These are phyloP conservation scores for Ptiloglossa arizonensis DNA, from an alignment of 1,140 invertebrate species.

Conservation along the genomic window DNA sequence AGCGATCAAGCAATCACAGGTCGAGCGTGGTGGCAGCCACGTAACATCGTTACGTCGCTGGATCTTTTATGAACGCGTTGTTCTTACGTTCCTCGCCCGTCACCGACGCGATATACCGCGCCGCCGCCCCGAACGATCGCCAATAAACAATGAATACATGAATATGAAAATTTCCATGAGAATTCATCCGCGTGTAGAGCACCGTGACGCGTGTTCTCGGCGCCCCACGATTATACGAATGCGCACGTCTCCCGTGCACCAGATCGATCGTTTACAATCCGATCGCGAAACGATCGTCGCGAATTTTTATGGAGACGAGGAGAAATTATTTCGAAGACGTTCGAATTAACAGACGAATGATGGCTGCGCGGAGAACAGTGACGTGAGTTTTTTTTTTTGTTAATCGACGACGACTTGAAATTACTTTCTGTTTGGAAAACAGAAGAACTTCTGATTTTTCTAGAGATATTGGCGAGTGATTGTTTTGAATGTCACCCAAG, in stretches of 20 bases:
- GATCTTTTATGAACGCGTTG: slow-evolving; percentile 49
- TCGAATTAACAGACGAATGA: neutral
- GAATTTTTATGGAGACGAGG: neutral
- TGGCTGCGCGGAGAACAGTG: no score
- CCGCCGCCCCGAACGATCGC: slow-evolving; percentile 12
- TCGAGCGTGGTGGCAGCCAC: slow-evolving; percentile 42
- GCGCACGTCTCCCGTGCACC: neutral
- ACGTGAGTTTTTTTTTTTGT: no score
- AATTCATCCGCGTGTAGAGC: slow-evolving; percentile 48
- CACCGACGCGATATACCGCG: slow-evolving; percentile 30
- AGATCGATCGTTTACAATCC: slow-evolving; percentile 1
- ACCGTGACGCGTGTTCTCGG: slow-evolving; percentile 24
- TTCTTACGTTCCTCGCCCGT: slow-evolving; percentile 59
- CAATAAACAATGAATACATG: slow-evolving; percentile 77
- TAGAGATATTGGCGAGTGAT: no score
- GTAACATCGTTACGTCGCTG: slow-evolving; percentile 32
- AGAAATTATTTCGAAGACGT: no score
- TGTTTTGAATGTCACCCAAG: no score
- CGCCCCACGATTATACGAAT: slow-evolving; percentile 23
- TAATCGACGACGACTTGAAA: no score
- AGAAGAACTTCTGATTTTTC: no score
- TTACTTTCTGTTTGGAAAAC: no score
- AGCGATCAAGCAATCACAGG: slow-evolving; percentile 59
- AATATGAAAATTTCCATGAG: slow-evolving; percentile 75
- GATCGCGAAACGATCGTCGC: neutral